phyloP scores from a whole-genome alignment of 2,888 invertebrate genomes.

The Bembecia ichneumoniformis region DNA sequence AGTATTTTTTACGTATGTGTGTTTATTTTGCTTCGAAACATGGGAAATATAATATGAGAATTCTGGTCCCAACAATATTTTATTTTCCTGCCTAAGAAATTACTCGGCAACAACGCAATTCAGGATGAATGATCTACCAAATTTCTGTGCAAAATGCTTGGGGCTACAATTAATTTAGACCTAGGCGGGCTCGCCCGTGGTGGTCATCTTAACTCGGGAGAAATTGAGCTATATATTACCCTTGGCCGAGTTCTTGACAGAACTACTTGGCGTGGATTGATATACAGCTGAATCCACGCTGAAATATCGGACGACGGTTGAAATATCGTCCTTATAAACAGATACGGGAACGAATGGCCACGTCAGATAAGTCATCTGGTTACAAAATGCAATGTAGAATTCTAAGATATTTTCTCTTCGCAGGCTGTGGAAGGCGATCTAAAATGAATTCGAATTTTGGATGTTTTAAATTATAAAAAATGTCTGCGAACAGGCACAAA shows the following conservation, averaged over 20 bases:
- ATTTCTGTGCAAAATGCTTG: constrained; percentile 10
- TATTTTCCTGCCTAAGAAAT: not conserved
- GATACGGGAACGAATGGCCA: constrained; percentile 9
- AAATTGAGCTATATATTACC: constrained; percentile 12
- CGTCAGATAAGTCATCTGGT: not conserved
- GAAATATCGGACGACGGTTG: constrained; percentile 37
- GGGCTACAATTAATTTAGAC: constrained; percentile 10
- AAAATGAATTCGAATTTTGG: not conserved
- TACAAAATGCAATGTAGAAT: constrained; percentile 1
- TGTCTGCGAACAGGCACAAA: too few relatives aligned
- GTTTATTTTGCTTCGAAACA: too few relatives aligned
- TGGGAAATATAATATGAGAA: too few relatives aligned
- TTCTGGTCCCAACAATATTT: not conserved
- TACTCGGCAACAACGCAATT: not conserved
- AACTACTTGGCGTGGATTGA: constrained; percentile 51
- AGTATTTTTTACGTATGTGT: too few relatives aligned
- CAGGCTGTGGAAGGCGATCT: too few relatives aligned
- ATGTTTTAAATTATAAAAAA: too few relatives aligned
- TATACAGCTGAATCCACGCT: constrained; percentile 39
- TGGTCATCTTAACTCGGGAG: constrained; percentile 18
- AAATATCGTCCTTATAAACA: constrained; percentile 39
- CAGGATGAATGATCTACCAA: constrained; percentile 9
- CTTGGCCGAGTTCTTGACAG: constrained; percentile 34
- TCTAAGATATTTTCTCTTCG: constrained; percentile 2
- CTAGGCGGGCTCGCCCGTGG: constrained; percentile 10